Base-by-base conservation (phyloP, 2,797 vertebrate species). In the Pteropus rufus region DNA sequence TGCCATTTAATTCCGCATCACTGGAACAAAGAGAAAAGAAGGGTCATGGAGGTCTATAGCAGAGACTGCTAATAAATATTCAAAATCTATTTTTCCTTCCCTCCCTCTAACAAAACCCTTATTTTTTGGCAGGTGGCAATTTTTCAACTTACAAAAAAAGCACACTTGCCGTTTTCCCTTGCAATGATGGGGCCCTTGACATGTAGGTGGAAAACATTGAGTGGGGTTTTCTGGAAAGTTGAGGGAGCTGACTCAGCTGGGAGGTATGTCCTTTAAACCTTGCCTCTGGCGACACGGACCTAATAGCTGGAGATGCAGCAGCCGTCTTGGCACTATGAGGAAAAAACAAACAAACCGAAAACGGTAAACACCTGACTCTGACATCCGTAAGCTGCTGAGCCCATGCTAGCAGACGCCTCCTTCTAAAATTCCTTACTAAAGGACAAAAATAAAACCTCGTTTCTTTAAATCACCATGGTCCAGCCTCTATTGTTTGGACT, bases 21-120 rank as follows among this genome's bases (percentile, higher is more conserved):
- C 60, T 89, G 69, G 79, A 69, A 93, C 54, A 60, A 69, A 49
- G 70, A 86, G 65, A 72, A 89, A 73, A 67, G 52, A 26, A 67
- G 65, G 72, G n/a, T 56, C 10, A 0, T 16, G 31, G 36, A 86
- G 75, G 73, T 62, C 84, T 85, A 12, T 52, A 80, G 80, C 83
- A 96, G 73, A 93, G 41, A 67, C 75, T 76, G 73, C 89, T 93
- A 73, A 96, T 94, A 97, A 96, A 95, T 86, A 96, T 94, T 92
- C 95, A 94, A 87, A 95, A 36, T 88, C 89, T 60, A 34, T 70
- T 88, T 97, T 81, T 80, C 80, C 75, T 90, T 94, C 89, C 60
- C 29, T 80, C 49, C 36, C 54, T 46, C 58, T 83, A 75, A 91
- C 72, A 95, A 95, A 96, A 83, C 65, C 56, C 44, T 65, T 60